Percentiles rank a stretch among this genome's conserved stretches.
phyloP scores from a whole-genome alignment of 2,888 invertebrate genomes.

The Pachydiplax longipennis region DNA sequence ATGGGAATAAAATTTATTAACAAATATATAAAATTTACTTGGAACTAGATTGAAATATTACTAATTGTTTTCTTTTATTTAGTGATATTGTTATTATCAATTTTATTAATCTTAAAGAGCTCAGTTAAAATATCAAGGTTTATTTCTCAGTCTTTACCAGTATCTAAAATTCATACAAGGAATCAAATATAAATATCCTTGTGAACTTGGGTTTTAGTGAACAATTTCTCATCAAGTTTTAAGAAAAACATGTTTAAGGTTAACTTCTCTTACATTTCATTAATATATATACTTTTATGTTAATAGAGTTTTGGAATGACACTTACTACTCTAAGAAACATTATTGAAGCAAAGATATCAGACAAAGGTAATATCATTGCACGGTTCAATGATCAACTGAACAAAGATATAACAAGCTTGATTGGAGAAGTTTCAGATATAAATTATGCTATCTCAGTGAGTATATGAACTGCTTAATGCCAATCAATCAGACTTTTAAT shows the following conservation, averaged over 20 bases:
- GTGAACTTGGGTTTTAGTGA: too few species aligned
- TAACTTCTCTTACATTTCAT: background rate
- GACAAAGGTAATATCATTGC: slow-evolving; percentile 74
- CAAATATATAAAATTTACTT: too few species aligned
- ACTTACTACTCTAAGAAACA: slow-evolving; percentile 70
- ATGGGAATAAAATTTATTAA: too few species aligned
- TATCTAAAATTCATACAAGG: too few species aligned
- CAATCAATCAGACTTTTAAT: background rate
- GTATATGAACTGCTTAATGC: slow-evolving; percentile 48
- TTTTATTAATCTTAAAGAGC: too few species aligned
- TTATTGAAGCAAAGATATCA: slow-evolving; percentile 74
- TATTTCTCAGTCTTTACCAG: too few species aligned
- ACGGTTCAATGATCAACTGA: slow-evolving; percentile 75
- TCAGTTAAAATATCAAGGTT: too few species aligned
- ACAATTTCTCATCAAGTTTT: background rate
- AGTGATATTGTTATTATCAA: too few species aligned
- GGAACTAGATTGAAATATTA: too few species aligned
- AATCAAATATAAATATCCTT: too few species aligned
- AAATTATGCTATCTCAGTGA: slow-evolving; percentile 74
- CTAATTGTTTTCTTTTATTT: too few species aligned
- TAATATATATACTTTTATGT: background rate
- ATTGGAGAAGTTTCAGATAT: slow-evolving; percentile 76
- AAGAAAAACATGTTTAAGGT: background rate
- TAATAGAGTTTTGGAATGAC: slow-evolving; percentile 67
- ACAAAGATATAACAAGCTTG: slow-evolving; percentile 78